Percentiles rank a stretch among this genome's conserved stretches.
These are phyloP conservation scores for Temnothorax longispinosus DNA, from an alignment of 1,140 invertebrate genomes.

Conservation along the genomic window DNA sequence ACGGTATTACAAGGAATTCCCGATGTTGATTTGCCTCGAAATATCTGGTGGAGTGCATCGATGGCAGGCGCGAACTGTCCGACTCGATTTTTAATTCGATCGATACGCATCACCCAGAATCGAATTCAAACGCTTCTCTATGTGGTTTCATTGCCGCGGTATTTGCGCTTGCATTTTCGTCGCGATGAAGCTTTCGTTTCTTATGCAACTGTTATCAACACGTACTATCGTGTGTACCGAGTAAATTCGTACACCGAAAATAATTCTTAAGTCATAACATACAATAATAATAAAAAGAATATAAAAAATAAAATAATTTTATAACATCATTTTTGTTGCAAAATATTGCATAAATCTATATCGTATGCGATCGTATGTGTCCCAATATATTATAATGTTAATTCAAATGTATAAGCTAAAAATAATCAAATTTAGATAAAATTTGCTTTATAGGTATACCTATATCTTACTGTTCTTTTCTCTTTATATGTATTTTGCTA, in stretches of 20 bases:
- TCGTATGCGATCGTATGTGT: neutral
- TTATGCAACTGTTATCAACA: slow-evolving; percentile 13
- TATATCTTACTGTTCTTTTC: neutral
- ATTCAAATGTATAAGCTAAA: neutral
- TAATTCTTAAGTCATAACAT: neutral
- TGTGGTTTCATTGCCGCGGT: slow-evolving; percentile 19
- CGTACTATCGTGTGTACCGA: neutral
- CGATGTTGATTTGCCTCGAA: neutral
- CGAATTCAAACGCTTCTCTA: slow-evolving; percentile 50
- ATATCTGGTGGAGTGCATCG: slow-evolving; percentile 12
- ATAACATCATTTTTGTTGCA: neutral
- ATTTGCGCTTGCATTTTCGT: slow-evolving; percentile 42
- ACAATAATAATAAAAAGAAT: neutral
- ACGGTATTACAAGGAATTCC: neutral
- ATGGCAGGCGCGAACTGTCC: neutral
- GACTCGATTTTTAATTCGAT: slow-evolving; percentile 59
- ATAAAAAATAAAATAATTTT: neutral
- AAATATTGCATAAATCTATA: neutral
- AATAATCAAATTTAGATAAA: neutral
- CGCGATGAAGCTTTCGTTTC: slow-evolving; percentile 10
- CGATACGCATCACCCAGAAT: slow-evolving; percentile 34
- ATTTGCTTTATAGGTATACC: neutral
- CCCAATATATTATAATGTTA: neutral
- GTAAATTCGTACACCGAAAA: slow-evolving; percentile 4
- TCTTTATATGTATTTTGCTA: neutral